phyloP scores from a whole-genome alignment of 2,888 invertebrate species.

The Gerris lacustris region DNA sequence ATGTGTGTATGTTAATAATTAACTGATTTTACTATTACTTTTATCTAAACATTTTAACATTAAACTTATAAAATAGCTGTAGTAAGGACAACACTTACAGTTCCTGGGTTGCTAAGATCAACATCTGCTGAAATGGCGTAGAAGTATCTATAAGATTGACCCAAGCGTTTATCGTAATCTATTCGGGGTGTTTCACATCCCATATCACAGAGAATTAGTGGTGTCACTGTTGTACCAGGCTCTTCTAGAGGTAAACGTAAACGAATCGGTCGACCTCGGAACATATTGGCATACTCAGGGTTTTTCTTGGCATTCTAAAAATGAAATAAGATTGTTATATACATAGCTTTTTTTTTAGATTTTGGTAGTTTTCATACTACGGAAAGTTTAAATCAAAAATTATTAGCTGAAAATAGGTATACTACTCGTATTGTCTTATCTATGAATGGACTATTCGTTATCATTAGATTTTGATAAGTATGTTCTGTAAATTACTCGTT shows the following conservation, averaged over 20 bases:
- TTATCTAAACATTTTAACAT: too few species aligned
- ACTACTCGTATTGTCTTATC: too few species aligned
- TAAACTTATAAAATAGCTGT: too few species aligned
- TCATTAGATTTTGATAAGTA: too few species aligned
- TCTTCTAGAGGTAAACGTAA: conserved; percentile 56
- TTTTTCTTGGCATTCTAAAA: conserved; percentile 48
- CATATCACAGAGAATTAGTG: conserved; percentile 53
- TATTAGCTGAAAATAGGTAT: not conserved
- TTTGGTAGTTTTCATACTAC: too few species aligned
- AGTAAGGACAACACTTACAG: conserved; percentile 41
- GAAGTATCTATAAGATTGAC: conserved; percentile 66
- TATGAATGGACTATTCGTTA: too few species aligned
- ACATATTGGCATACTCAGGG: conserved; percentile 67
- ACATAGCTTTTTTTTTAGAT: too few species aligned
- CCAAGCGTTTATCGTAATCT: conserved; percentile 54
- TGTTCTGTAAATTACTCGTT: too few species aligned
- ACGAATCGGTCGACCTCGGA: conserved; percentile 63
- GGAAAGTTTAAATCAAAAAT: not conserved
- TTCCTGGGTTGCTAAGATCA: conserved; percentile 62
- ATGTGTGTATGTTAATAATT: too few species aligned
- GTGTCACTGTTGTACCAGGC: conserved; percentile 43
- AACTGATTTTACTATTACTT: too few species aligned
- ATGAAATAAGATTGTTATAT: conserved; percentile 1
- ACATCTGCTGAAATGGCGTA: conserved; percentile 80
- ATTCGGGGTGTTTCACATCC: conserved; percentile 83